Conservation (phyloP, 1,140 invertebrate species). For the Bradynema listronoti region DNA sequence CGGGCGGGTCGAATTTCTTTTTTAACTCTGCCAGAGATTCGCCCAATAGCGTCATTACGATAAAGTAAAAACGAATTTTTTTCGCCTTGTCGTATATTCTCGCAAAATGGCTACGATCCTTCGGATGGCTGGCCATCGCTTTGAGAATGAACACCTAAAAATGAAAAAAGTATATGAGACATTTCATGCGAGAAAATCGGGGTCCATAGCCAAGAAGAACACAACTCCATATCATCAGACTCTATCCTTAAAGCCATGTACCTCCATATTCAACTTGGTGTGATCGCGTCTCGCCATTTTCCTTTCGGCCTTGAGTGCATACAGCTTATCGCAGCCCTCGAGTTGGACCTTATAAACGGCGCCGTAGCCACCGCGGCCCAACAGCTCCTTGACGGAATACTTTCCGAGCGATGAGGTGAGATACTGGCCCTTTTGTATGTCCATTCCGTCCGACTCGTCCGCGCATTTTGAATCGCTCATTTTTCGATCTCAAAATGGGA, state of each 20-base stretch:
- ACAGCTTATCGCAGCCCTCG: background rate
- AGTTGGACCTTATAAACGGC: constrained; percentile 7
- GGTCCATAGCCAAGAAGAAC: no score
- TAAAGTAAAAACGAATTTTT: constrained; percentile 17
- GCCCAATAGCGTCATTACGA: constrained; percentile 28
- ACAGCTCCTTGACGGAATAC: constrained; percentile 2
- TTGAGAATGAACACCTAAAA: constrained; percentile 18
- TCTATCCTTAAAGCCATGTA: background rate
- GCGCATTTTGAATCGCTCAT: no score
- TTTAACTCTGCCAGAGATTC: constrained; percentile 25
- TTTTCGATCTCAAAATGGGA: background rate
- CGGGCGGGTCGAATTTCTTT: background rate
- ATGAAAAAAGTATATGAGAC: no score
- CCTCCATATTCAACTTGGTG: constrained; percentile 14
- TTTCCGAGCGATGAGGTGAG: no score
- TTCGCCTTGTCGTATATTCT: constrained; percentile 19
- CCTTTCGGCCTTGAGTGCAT: constrained; percentile 15
- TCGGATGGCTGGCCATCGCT: background rate
- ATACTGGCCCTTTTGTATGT: no score
- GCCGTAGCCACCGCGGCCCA: constrained; percentile 16
- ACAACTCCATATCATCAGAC: no score
- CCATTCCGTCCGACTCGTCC: no score
- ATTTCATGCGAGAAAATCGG: no score
- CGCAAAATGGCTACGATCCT: constrained; percentile 18
- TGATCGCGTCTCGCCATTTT: background rate